Percentiles rank a stretch among this genome's conserved stretches.
Conservation (phyloP, 2,797 vertebrate genomes). For the Bovichtus variegatus region DNA sequence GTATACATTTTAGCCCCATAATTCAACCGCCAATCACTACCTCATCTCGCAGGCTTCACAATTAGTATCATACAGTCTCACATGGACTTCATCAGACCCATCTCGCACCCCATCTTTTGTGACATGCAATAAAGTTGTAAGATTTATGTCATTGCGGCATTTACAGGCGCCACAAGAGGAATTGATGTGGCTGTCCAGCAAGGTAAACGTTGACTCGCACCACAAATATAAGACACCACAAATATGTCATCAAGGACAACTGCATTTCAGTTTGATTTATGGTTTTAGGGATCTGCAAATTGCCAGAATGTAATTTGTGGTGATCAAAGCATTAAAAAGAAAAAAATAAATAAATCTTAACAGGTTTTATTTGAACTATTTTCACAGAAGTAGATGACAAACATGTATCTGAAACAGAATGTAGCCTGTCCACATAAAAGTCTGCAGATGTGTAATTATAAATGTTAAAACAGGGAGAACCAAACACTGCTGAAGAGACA, state of each 20-base stretch:
- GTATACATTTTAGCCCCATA: not conserved
- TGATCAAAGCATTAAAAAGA: not conserved
- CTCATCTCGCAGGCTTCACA: not conserved
- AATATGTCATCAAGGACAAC: not conserved
- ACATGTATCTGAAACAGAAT: not conserved
- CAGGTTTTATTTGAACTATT: not conserved
- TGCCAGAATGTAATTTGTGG: not conserved
- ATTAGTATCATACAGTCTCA: not conserved
- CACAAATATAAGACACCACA: not conserved
- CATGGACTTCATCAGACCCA: slow-evolving; percentile 3
- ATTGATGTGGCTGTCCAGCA: not conserved
- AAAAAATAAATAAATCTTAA: not conserved
- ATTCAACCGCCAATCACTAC: not conserved
- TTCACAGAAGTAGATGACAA: not conserved
- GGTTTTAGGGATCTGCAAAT: not conserved
- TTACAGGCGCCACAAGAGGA: not conserved
- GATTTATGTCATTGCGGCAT: not conserved
- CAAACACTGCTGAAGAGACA: not conserved
- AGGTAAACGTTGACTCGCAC: not conserved
- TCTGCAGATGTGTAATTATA: slow-evolving; percentile 20
- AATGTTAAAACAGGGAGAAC: not conserved
- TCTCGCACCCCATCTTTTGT: not conserved
- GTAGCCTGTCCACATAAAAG: slow-evolving; percentile 12
- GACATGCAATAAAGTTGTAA: not conserved
- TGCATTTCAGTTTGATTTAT: not conserved